Evolutionary conservation across 1,140 invertebrate species (phyloP).

Genomic region (Amyelois transitella): DNA sequence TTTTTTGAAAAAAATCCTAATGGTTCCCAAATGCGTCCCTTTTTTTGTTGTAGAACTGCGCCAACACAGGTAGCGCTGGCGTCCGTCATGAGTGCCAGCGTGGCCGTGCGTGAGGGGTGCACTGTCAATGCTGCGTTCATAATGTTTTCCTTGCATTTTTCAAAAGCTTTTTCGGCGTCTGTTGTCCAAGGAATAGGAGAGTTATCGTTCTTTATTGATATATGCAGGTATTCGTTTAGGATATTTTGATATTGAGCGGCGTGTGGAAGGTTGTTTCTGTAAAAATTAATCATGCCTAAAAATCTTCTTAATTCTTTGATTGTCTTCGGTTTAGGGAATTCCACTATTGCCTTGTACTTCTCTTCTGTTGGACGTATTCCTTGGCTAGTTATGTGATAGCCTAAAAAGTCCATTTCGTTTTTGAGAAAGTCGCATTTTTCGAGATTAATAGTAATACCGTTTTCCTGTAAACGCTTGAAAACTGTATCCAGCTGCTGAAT

Average conservation of each 20-base stretch:
- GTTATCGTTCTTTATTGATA: conserved; percentile 34
- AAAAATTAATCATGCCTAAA: no score
- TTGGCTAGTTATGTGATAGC: not conserved
- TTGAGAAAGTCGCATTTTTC: not conserved
- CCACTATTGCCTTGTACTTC: not conserved
- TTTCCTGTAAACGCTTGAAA: not conserved
- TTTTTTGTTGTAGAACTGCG: no score
- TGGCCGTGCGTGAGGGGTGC: no score
- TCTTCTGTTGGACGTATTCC: not conserved
- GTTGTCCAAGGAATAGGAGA: conserved; percentile 20
- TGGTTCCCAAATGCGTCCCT: no score
- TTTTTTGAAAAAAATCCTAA: no score
- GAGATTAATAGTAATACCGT: not conserved
- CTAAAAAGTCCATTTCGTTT: not conserved
- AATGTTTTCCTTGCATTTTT: conserved; percentile 31
- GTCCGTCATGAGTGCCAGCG: no score
- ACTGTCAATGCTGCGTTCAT: conserved; percentile 33
- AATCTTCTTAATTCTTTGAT: no score
- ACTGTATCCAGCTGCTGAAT: not conserved
- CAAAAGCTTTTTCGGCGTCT: conserved; percentile 13
- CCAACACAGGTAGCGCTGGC: no score
- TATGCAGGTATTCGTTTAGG: conserved; percentile 25
- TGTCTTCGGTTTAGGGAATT: not conserved
- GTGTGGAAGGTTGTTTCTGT: not conserved
- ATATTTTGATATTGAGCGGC: conserved; percentile 17